phyloP scores from a whole-genome alignment of 2,797 vertebrate species.

The Alca torda region DNA sequence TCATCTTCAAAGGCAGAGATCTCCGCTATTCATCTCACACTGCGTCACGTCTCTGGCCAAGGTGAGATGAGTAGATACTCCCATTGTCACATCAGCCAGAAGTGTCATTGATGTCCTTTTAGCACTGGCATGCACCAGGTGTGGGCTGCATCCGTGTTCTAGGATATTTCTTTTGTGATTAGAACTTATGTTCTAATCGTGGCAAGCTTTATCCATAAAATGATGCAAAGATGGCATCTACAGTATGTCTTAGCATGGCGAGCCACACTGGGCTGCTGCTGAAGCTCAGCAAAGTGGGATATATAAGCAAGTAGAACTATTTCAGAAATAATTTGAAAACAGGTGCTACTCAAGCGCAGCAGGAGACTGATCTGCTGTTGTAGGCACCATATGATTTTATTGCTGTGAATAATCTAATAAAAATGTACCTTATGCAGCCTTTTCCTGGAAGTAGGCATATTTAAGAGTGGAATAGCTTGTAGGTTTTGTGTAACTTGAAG shows the following conservation, averaged over 20 bases:
- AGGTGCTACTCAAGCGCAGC: slow-evolving; percentile 25
- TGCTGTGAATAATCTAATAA: slow-evolving; percentile 21
- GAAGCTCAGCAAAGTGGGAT: background rate
- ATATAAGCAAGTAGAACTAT: background rate
- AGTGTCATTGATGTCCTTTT: background rate
- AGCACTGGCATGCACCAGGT: accelerated
- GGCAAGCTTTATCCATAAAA: background rate
- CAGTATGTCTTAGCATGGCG: background rate
- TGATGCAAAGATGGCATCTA: background rate
- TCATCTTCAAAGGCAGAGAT: background rate
- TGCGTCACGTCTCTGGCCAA: background rate
- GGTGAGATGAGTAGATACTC: background rate
- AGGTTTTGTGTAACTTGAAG: slow-evolving; percentile 8
- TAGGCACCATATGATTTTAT: background rate
- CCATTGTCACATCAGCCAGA: background rate
- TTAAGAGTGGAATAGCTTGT: slow-evolving; percentile 5
- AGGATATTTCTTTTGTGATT: background rate
- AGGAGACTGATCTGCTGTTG: slow-evolving; percentile 15
- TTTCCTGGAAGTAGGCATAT: background rate
- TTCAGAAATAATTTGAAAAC: slow-evolving; percentile 1
- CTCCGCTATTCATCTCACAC: accelerated
- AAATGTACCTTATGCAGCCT: slow-evolving; percentile 25
- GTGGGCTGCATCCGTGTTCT: background rate
- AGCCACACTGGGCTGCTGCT: background rate
- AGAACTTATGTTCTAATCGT: background rate